These are phyloP conservation scores for Clarias laeviceps DNA, from an alignment of 2,797 vertebrate species.

Conservation along the genomic window DNA sequence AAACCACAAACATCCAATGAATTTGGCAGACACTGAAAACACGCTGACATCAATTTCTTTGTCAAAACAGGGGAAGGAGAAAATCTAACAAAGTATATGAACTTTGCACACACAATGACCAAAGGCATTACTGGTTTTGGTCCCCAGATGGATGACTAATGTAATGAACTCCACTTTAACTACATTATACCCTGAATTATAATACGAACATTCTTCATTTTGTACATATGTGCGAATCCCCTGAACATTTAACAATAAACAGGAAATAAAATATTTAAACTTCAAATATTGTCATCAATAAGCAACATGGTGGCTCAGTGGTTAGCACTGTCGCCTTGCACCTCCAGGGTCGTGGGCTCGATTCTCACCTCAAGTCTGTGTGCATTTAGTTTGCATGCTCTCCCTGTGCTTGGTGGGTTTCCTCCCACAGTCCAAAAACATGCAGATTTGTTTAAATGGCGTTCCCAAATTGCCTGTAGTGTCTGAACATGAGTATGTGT, in stretches of 20 bases:
- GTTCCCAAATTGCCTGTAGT: too few species aligned
- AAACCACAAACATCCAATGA: neutral
- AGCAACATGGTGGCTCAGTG: too few species aligned
- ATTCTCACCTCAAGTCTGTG: too few species aligned
- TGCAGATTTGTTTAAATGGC: too few species aligned
- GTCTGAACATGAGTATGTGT: too few species aligned
- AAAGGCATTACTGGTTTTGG: neutral
- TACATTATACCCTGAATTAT: neutral
- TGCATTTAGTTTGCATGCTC: too few species aligned
- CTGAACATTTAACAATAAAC: neutral
- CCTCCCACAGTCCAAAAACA: too few species aligned
- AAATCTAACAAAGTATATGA: neutral
- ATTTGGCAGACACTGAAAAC: neutral
- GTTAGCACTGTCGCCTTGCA: too few species aligned
- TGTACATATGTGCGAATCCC: neutral
- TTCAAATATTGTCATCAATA: too few species aligned
- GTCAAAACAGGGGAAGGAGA: neutral
- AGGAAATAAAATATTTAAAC: neutral
- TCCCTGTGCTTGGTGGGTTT: too few species aligned
- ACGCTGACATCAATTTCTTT: neutral
- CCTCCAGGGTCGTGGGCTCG: too few species aligned
- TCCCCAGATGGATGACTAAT: neutral
- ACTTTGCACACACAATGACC: neutral
- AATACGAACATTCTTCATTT: neutral
- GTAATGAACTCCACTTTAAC: neutral